Evolutionary conservation across 2,888 invertebrate genomes (phyloP), one percentile per base, ranked within the genome.

Genomic region (Melinaea menophilus): DNA sequence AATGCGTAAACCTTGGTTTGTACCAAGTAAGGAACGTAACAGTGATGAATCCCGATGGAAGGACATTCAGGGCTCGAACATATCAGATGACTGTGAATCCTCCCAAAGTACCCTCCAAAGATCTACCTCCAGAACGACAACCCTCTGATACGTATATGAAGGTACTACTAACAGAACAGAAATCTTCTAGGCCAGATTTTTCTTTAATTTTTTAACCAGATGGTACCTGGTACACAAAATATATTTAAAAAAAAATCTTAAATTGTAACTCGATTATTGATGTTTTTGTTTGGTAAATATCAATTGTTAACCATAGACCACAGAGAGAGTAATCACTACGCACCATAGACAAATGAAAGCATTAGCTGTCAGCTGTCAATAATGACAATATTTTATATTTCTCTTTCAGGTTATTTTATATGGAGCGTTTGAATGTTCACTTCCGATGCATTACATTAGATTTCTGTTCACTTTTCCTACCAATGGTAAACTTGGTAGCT

Each of bases 71-170:
- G 0, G 95, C 74, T 5, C 72, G 78, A 56, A 92, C 93, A 5
- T 97, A 96, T 79, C 91, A 93, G 70, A 88, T 94, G 71, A 88
- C 87, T 1, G 74, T 85, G 0, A 88, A 87, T 66, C 93, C 93
- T 0, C 69, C 78, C 13, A 70, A 71, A 93, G 91, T 33, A 74
- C 33, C 59, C 79, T 56, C 7, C 63, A 71, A 12, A 71, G 74
- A 48, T 75, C 82, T 94, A 22, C 93, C 94, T 0, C 69, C 75
- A 5, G 87, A 92, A 13, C 86, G 93, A 59, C 89, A 91, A 72
- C 96, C 97, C 1, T 97, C 96, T 0, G 92, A 92, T 22, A 92
- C 94, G 12, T 97, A 97, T 65, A 55, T 65, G 37, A 58, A 67
- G 63, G 60, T 65, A 57, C 31, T 22, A 22, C 22, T 22, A 22